Evolutionary conservation across 2,888 invertebrate genomes (phyloP).

Genomic region (Erebia aethiops): DNA sequence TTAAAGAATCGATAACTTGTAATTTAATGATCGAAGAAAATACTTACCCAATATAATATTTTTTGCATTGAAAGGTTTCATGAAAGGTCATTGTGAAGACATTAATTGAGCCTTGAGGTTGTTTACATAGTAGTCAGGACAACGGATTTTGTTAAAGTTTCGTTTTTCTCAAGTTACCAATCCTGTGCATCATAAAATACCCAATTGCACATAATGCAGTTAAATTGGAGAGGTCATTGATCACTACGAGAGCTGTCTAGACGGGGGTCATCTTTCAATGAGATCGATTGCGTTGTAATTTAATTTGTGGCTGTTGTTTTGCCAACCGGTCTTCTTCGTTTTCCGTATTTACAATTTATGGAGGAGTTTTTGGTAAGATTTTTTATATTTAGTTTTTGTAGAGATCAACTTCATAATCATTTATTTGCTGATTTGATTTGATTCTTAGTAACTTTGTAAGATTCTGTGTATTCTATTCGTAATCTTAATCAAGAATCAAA

Average conservation of each 20-base stretch:
- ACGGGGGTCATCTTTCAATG: constrained; percentile 20
- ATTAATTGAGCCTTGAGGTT: not conserved
- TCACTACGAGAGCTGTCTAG: constrained; percentile 17
- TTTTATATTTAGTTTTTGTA: not conserved
- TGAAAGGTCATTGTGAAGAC: not conserved
- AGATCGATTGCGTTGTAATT: constrained; percentile 32
- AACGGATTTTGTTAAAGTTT: not conserved
- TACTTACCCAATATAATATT: too few species aligned
- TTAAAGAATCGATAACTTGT: too few species aligned
- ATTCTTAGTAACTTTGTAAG: too few species aligned
- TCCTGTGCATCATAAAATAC: not conserved
- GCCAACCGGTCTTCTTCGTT: constrained; percentile 2
- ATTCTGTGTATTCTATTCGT: too few species aligned
- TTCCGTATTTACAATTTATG: constrained; percentile 15
- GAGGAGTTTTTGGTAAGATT: not conserved
- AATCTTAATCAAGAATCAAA: too few species aligned
- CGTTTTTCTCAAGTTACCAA: not conserved
- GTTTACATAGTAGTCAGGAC: not conserved
- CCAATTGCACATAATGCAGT: not conserved
- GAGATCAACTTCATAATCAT: not conserved
- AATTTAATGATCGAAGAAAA: too few species aligned
- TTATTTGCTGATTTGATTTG: not conserved
- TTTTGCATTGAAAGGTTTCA: too few species aligned
- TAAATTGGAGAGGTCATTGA: constrained; percentile 15
- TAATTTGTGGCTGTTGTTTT: constrained; percentile 15